Base-by-base conservation (phyloP, 2,113 vertebrate genomes). In the Oncorhynchus tshawytscha region DNA sequence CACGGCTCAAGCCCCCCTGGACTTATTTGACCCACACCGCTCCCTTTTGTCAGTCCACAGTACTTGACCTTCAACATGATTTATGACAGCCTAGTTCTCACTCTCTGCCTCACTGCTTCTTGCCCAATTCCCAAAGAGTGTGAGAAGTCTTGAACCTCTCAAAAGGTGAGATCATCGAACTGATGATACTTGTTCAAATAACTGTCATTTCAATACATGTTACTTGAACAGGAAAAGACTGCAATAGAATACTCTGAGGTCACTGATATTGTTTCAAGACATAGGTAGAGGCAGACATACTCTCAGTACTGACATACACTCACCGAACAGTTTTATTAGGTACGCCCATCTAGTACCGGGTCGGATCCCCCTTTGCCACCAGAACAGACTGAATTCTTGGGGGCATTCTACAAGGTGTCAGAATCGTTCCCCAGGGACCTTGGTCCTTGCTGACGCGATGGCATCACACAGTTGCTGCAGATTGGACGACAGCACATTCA, bases 41-140 rank as follows among this genome's bases (percentile, higher is more conserved):
- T 29, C 60, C 39, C 18, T 7, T 31, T 11, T 54, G 60, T 24
- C 24, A 69, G 29, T 11, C 16, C 8, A 66, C 67, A 71, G 83
- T 70, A 72, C 78, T 81, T 81, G 81, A 84, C 85, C 85, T 87
- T 82, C 78, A 27, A 70, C 64, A n/a, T 86, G 85, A 90, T 89
- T 88, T 82, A 87, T 82, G 83, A 72, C 78, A 78, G 64, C 74
- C 72, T 74, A 31, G 45, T 70, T 85, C 73, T 31, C 27, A 45
- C 60, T 74, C 66, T 70, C 71, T 65, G 29, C 78, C 64, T 60
- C 8, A 2, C 45, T 34, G 57, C 34, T 49, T 72, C 51, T 22
- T 69, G 70, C 57, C 64, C 76, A 54, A n/a, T 67, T 29, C 62
- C 24, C 54, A 54, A n/a, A 24, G 51, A 0, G 11, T 34, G 59